Evolutionary conservation across 2,113 vertebrate genomes (phyloP).

Genomic region (Crotalus horridus): DNA sequence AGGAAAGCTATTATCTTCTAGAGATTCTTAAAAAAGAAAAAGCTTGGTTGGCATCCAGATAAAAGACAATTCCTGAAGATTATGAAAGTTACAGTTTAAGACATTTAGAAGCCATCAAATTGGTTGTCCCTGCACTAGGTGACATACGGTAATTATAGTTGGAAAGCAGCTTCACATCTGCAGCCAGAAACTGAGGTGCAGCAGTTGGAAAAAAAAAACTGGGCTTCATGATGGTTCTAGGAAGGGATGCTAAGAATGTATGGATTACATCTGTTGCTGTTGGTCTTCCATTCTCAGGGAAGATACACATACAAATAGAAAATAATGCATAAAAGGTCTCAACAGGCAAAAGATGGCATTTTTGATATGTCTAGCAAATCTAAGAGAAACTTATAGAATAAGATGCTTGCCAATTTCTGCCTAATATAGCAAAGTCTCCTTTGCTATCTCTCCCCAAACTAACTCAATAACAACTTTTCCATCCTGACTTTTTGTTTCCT

Average conservation of each 20-base stretch:
- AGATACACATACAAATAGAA: neutral
- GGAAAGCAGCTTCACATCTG: neutral
- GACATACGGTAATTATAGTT: neutral
- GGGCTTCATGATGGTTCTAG: neutral
- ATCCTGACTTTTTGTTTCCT: neutral
- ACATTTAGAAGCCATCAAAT: neutral
- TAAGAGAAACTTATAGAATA: neutral
- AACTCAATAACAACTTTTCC: neutral
- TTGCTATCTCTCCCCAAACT: neutral
- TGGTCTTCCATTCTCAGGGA: neutral
- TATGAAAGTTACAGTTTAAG: neutral
- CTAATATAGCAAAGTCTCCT: neutral
- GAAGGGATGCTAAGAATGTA: neutral
- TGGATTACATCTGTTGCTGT: neutral
- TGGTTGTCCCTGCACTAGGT: neutral
- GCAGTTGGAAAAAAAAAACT: neutral
- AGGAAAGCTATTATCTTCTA: neutral
- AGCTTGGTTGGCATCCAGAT: neutral
- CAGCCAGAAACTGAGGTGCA: neutral
- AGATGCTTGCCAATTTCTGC: neutral
- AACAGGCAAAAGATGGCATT: neutral
- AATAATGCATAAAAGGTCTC: neutral
- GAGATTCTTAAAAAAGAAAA: neutral
- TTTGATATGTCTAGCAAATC: neutral
- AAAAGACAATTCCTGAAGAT: neutral